phyloP scores from a whole-genome alignment of 2,113 vertebrate species.

The Natator depressus region DNA sequence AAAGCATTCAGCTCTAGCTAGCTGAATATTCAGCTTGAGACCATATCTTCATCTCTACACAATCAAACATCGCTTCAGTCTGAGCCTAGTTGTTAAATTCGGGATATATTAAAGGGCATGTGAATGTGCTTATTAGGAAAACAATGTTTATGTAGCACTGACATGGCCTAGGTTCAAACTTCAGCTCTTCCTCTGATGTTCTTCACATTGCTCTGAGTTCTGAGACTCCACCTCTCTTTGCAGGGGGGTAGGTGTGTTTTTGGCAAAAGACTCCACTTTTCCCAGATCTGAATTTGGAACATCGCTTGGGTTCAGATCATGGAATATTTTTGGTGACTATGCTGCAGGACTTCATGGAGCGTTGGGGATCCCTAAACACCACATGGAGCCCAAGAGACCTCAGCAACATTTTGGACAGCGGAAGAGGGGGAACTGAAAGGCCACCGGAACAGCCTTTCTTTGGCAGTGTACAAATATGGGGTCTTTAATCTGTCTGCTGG shows the following conservation, averaged over 20 bases:
- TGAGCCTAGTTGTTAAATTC: conserved; percentile 66
- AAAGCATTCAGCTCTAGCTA: conserved; percentile 14
- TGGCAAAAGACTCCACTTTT: conserved; percentile 52
- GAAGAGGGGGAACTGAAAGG: conserved; percentile 12
- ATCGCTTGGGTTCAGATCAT: conserved; percentile 59
- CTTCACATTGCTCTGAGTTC: neutral
- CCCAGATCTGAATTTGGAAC: conserved; percentile 50
- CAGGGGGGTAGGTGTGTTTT: conserved; percentile 28
- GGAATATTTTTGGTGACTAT: conserved; percentile 39
- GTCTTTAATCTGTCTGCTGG: conserved; percentile 13
- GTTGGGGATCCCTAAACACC: neutral
- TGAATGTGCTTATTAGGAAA: conserved; percentile 43
- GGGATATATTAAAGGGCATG: conserved; percentile 62
- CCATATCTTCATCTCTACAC: conserved; percentile 56
- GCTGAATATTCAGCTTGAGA: conserved; percentile 47
- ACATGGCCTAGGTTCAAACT: conserved; percentile 24
- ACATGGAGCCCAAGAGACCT: neutral
- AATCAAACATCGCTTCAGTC: conserved; percentile 46
- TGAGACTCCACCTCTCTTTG: conserved; percentile 7
- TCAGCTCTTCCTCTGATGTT: conserved; percentile 57
- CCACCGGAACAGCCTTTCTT: neutral
- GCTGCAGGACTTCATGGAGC: neutral
- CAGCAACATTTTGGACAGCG: neutral
- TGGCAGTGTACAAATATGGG: conserved; percentile 1
- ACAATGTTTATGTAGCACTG: conserved; percentile 52